Percentiles rank a stretch among this genome's conserved stretches.
These are phyloP conservation scores for Muricea muricata DNA, from an alignment of 92 coral and sea anemone species.

Conservation along the genomic window DNA sequence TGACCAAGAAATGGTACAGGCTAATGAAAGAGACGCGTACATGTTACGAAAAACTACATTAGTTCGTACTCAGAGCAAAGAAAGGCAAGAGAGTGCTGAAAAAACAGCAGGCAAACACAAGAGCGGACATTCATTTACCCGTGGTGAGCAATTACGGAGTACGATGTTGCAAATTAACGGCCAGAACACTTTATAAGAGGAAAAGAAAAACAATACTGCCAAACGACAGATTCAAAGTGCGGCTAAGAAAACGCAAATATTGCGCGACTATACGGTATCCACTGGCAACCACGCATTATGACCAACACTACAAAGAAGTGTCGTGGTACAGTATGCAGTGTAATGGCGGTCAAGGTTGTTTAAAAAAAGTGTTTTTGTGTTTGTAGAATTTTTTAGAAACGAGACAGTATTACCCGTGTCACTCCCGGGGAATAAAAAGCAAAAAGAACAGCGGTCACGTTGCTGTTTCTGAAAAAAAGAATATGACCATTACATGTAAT, in stretches of 20 bases:
- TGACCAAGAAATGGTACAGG: slow-evolving; percentile 58
- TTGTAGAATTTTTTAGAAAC: too few relatives aligned
- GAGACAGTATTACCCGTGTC: too few relatives aligned
- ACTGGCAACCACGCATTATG: background rate
- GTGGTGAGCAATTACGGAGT: background rate
- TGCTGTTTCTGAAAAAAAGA: too few relatives aligned
- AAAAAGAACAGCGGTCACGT: too few relatives aligned
- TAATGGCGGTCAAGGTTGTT: too few relatives aligned
- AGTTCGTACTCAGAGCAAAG: background rate
- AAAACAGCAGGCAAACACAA: background rate
- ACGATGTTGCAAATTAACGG: background rate
- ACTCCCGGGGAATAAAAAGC: too few relatives aligned
- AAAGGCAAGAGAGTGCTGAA: too few relatives aligned
- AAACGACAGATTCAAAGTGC: background rate
- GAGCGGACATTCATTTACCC: background rate
- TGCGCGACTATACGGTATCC: background rate
- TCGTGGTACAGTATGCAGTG: too few relatives aligned
- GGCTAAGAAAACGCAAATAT: background rate
- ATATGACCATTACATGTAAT: too few relatives aligned
- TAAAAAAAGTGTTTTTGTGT: too few relatives aligned
- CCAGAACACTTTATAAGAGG: background rate
- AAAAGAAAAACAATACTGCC: background rate
- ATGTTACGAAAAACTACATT: slow-evolving; percentile 11
- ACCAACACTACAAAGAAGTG: too few relatives aligned
- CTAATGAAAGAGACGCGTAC: slow-evolving; percentile 21